Base-by-base conservation (phyloP, 2,888 invertebrate genomes). In the Drosophila neotestacea region DNA sequence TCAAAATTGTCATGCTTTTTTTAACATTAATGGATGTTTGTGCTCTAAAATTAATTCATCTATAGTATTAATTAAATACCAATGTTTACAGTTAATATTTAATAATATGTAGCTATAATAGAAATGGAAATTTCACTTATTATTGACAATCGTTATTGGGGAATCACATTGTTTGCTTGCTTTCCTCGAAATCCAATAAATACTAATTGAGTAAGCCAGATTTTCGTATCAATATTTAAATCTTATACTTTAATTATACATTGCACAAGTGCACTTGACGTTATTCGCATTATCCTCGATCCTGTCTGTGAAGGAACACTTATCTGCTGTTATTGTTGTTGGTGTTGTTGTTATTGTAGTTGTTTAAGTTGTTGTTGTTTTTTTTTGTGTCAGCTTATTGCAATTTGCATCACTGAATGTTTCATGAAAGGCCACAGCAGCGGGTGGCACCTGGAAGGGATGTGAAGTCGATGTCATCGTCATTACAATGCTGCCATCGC, bases 381-480 rank as follows among this genome's bases (percentile, higher is more conserved):
- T 48, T 48, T 47, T 66, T 55, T 56, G 73, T 51, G 67, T 58
- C 76, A 70, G 80, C 73, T 82, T 68, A 77, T 68, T 77, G 75
- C 78, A 84, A 84, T 81, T 81, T 82, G 80, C 63, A 65, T 69
- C 64, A 68, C 32, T 66, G 73, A 73, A 79, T 81, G 65, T 81
- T 73, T 63, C 76, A 73, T 70, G 71, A 64, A 58, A 55, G 63
- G 51, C 47, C 30, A 38, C 54, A 58, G 41, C 68, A 30, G 72
- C 44, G 52, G 58, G 68, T 32, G 51, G 52, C 41, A 51, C 41
- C 9, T 47, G 56, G 34, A 34, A 7, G 27, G 48, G 27, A 55
- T 34, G 13, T 11, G 13, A 6, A 7, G 38, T 10, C 54, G 58
- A 46, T 74, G 63, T 62, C 69, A 60, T 51, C 44, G 54, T 73